These are phyloP conservation scores for Neosilurus hyrtlii DNA, from an alignment of 2,797 vertebrate species.

Conservation along the genomic window DNA sequence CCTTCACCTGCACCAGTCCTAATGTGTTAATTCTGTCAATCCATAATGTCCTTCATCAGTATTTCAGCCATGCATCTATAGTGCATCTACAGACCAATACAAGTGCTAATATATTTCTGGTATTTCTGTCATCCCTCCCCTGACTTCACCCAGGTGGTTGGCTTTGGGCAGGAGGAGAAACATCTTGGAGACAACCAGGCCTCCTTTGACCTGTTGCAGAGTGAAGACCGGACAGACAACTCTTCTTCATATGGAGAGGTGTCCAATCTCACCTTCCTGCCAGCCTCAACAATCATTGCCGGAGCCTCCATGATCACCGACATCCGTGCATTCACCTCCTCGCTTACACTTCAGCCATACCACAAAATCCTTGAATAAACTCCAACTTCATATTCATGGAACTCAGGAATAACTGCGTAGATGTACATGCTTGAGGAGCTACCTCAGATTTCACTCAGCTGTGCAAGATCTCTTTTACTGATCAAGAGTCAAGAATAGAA, in stretches of 20 bases:
- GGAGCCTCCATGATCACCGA: constrained; percentile 76
- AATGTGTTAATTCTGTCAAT: neutral
- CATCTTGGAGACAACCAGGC: constrained; percentile 55
- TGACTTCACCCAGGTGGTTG: constrained; percentile 79
- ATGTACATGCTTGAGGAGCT: constrained; percentile 5
- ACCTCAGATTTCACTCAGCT: constrained; percentile 24
- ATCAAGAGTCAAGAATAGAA: neutral
- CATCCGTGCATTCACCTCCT: constrained; percentile 85
- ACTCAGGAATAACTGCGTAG: constrained; percentile 25
- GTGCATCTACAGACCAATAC: neutral
- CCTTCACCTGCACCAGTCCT: neutral
- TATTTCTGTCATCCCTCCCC: neutral
- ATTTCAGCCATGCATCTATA: neutral
- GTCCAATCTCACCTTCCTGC: constrained; percentile 81
- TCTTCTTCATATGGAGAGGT: constrained; percentile 78
- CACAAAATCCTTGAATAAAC: constrained; percentile 87
- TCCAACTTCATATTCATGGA: neutral
- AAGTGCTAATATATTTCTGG: neutral
- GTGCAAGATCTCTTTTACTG: constrained; percentile 15
- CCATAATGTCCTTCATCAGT: neutral
- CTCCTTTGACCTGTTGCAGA: neutral
- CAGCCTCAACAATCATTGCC: constrained; percentile 68
- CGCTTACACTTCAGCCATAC: constrained; percentile 84
- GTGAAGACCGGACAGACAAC: neutral
- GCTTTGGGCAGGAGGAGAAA: constrained; percentile 84